Evolutionary conservation across 2,113 vertebrate species (phyloP), one percentile per base, ranked within the genome.

Genomic region (Pelobates fuscus): DNA sequence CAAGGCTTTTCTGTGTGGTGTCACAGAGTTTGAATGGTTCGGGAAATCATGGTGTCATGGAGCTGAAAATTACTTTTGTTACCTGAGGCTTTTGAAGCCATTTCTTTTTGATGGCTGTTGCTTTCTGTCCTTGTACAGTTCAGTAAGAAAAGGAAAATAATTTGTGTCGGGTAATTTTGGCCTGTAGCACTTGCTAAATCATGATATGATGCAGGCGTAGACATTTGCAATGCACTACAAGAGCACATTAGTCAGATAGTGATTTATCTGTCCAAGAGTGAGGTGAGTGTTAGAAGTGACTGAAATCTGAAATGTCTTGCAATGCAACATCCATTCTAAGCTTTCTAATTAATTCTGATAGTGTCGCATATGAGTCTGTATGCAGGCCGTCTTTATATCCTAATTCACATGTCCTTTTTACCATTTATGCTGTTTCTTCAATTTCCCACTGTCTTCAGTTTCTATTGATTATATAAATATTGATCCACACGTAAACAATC

Each of bases 41-140:
- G 29, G 26, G 26, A 41, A 63, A 88, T 88, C 84, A 81, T 83
- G 84, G 89, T 85, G 88, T 90, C 86, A 86, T 81, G 80, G 83
- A 88, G 84, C 84, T 85, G 84, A 89, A 89, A 88, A 93, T 92
- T 89, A 85, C 87, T 91, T 90, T 91, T 82, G 80, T 87, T 87
- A 87, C 91, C 91, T 89, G 84, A 0, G 88, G 89, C 89, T 49
- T 82, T 91, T 82, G 82, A 86, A 87, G 62, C 83, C 80, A 82
- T 91, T 86, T 90, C 85, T 7, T 77, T 85, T 77, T 86, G 82
- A 86, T 67, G 65, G 46, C 21, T 81, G 68, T 86, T 82, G 80
- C 30, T 79, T 81, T 77, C 80, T 76, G 77, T 55, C 59, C 43
- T 81, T 58, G 58, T 37, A 44, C 62, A 70, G 80, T 82, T 80